phyloP scores from a whole-genome alignment of 2,113 vertebrate species.

The Ranitomeya variabilis region DNA sequence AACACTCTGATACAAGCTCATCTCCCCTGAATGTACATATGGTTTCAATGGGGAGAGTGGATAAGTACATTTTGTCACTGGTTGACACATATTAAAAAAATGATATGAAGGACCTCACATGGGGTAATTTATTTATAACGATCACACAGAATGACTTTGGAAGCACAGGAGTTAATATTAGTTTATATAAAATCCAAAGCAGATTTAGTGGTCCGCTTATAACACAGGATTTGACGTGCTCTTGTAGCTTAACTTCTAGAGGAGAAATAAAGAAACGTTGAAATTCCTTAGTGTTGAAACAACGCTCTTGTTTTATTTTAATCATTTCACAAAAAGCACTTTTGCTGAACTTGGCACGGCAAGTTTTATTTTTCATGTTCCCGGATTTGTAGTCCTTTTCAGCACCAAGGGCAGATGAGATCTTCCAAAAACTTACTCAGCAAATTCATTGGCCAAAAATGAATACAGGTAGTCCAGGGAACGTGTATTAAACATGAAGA shows the following conservation, averaged over 20 bases:
- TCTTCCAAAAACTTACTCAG: conserved; percentile 57
- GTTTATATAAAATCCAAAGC: conserved; percentile 1
- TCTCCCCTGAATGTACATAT: too few species aligned
- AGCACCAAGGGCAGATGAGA: conserved; percentile 36
- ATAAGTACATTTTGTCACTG: background rate
- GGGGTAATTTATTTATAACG: background rate
- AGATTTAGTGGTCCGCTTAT: conserved; percentile 41
- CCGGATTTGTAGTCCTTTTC: conserved; percentile 54
- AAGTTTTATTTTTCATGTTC: conserved; percentile 45
- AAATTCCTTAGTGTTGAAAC: conserved; percentile 50
- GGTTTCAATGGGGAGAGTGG: background rate
- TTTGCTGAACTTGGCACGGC: conserved; percentile 55
- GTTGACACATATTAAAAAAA: background rate
- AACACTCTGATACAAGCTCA: too few species aligned
- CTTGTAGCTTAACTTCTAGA: conserved; percentile 29
- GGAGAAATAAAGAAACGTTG: conserved; percentile 18
- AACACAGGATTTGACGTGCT: conserved; percentile 35
- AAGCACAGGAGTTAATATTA: conserved; percentile 14
- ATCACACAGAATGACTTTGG: background rate
- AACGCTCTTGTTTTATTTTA: conserved; percentile 55
- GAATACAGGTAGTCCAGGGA: conserved; percentile 53
- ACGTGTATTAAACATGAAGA: conserved; percentile 38
- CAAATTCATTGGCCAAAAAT: conserved; percentile 52
- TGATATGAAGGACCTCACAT: background rate
- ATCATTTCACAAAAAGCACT: conserved; percentile 53